Evolutionary conservation across 1,140 invertebrate species (phyloP).

Genomic region (Platyura marginata): DNA sequence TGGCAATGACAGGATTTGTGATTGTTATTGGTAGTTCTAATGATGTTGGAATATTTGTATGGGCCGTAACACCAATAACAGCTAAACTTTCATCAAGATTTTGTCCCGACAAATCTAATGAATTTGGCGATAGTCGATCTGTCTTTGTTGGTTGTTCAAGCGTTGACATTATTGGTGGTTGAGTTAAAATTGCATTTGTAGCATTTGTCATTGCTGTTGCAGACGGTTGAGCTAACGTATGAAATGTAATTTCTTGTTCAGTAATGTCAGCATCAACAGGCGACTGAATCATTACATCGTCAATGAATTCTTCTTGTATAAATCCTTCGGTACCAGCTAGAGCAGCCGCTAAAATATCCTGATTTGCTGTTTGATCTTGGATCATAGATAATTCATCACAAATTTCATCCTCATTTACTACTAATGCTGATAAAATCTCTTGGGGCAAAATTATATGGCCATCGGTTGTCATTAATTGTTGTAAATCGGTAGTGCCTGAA

Average conservation of each 20-base stretch:
- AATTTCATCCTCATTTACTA: conserved; percentile 5
- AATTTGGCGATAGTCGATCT: background rate
- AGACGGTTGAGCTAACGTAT: conserved; percentile 12
- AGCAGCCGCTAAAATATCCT: conserved; percentile 57
- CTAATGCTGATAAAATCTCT: conserved; percentile 8
- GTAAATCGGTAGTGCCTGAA: conserved; percentile 5
- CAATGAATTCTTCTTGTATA: conserved; percentile 1
- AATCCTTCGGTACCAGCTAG: conserved; percentile 28
- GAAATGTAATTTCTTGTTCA: conserved; percentile 1
- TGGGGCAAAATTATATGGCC: conserved; percentile 8
- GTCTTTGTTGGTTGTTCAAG: conserved; percentile 43
- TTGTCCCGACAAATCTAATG: conserved; percentile 7
- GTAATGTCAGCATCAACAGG: background rate
- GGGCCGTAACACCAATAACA: conserved; percentile 31
- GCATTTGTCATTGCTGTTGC: conserved; percentile 25
- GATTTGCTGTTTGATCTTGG: conserved; percentile 26
- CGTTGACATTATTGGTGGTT: conserved; percentile 58
- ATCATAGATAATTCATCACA: conserved; percentile 7
- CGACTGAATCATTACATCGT: background rate
- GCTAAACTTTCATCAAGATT: conserved; percentile 33
- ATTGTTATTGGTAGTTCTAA: conserved; percentile 48
- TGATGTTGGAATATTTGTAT: conserved; percentile 33
- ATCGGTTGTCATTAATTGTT: conserved; percentile 5
- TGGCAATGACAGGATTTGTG: conserved; percentile 42
- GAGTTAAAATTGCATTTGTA: conserved; percentile 51